Evolutionary conservation across 2,888 invertebrate genomes (phyloP), one percentile per base, ranked within the genome.

Genomic region (Tineola bisselliella): DNA sequence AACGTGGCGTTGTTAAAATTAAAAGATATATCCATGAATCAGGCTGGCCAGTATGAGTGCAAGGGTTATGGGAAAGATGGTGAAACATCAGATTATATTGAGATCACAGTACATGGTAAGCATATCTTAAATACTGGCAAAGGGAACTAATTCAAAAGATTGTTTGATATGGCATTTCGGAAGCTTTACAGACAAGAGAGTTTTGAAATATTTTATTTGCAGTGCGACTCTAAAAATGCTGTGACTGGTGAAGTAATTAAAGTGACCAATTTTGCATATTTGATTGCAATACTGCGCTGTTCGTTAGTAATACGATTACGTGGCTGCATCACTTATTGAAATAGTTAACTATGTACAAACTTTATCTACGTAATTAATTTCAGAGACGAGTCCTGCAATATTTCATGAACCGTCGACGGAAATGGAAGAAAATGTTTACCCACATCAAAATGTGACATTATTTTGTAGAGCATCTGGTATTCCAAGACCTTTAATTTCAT

Each of bases 401-500:
- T 71, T 84, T 60, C 63, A 48, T 1, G 66, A 71, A 6, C 73
- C 74, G 1, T 33, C 18, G 19, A 65, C 25, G 0, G 76, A 78
- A 38, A 60, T 64, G 44, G 67, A 68, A 12, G 66, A 68, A 38
- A 72, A 73, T 59, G 74, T 76, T 0, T 66, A 66, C 13, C 71
- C 66, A 5, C 72, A 64, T 56, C 72, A 75, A 62, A 66, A 67
- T 6, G 65, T 76, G 1, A 63, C 78, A 58, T 77, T 92, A 17
- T 76, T 73, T 33, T 91, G 93, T 63, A 72, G 76, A 44, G 90
- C 88, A 0, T 70, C 70, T 43, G 91, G 90, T 2, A 87, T 91
- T 38, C 93, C 93, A 0, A 86, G 82, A 58, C 93, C 94, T 0
- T 72, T 65, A 0, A 84, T 94, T 0, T 75, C 72, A 0, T 95